Conservation (phyloP, 2,888 invertebrate genomes). For the Hirudinaria manillensis region DNA sequence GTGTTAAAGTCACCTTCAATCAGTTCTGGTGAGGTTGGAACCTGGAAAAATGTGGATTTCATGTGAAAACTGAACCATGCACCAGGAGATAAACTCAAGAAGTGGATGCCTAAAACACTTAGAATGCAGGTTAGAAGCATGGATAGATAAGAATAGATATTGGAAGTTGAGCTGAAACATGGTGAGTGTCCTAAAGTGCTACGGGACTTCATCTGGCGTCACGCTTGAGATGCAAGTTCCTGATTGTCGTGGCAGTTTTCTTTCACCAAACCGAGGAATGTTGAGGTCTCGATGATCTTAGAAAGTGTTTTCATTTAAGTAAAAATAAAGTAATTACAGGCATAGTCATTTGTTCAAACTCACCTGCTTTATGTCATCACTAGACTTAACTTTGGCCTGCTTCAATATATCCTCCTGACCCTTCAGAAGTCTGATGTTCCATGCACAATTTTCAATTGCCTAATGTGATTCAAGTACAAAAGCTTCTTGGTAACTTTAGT, state of each 20-base stretch:
- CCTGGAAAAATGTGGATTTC: no score
- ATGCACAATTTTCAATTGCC: conserved; percentile 59
- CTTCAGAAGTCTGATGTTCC: conserved; percentile 59
- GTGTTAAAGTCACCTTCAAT: no score
- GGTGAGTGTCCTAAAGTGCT: no score
- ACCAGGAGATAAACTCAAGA: no score
- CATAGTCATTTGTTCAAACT: not conserved
- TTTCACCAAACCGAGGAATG: conserved; percentile 6
- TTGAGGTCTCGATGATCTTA: conserved; percentile 9
- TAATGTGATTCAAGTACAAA: conserved; percentile 37
- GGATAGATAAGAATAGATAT: no score
- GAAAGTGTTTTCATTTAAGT: not conserved
- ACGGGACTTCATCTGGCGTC: no score
- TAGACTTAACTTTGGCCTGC: conserved; percentile 57
- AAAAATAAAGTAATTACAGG: not conserved
- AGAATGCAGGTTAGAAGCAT: no score
- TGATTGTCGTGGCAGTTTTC: not conserved
- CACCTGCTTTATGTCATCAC: conserved; percentile 58
- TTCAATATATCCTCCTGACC: conserved; percentile 58
- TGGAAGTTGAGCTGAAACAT: no score
- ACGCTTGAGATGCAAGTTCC: no score
- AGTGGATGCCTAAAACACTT: no score
- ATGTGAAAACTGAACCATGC: no score
- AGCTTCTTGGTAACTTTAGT: not conserved
- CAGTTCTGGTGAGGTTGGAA: no score